Evolutionary conservation across 1,140 invertebrate species (phyloP).

Genomic region (Babylonia areolata): DNA sequence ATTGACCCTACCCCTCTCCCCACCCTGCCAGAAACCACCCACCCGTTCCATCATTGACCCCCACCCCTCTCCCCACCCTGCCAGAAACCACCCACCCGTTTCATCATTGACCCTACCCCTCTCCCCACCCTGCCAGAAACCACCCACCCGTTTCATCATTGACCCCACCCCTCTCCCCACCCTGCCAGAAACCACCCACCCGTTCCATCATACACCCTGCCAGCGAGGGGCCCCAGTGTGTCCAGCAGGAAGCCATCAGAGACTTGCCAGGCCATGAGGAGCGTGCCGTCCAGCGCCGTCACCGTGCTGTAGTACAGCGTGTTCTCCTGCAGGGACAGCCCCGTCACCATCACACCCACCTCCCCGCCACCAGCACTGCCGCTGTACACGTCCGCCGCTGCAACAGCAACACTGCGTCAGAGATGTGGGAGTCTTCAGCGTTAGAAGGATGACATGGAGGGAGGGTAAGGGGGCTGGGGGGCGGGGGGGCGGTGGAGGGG

Average conservation of each 20-base stretch:
- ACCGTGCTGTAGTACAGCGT: conserved; percentile 8
- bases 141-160: conserved; percentile 46
- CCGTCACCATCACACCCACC: not conserved
- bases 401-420: too few species aligned
- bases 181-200: conserved; percentile 44
- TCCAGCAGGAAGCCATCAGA: conserved; percentile 62
- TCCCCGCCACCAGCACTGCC: too few species aligned
- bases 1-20: too few species aligned
- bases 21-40: too few species aligned
- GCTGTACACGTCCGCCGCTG: too few species aligned
- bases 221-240: conserved; percentile 48
- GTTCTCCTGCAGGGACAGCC: not conserved
- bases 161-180: not conserved
- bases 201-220: conserved; percentile 51
- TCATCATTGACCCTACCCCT: conserved; percentile 25
- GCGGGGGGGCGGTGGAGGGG: not conserved
- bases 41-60: too few species aligned
- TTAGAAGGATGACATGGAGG: too few species aligned
- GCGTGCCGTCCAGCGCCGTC: not conserved
- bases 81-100: too few species aligned
- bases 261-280: conserved; percentile 3
- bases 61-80: too few species aligned
- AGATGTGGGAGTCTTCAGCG: too few species aligned
- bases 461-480: too few species aligned
- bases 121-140: conserved; percentile 41